Evolutionary conservation across 2,113 vertebrate species (phyloP), one percentile per base, ranked within the genome.

Genomic region (Rhegmatorhina hoffmannsi): DNA sequence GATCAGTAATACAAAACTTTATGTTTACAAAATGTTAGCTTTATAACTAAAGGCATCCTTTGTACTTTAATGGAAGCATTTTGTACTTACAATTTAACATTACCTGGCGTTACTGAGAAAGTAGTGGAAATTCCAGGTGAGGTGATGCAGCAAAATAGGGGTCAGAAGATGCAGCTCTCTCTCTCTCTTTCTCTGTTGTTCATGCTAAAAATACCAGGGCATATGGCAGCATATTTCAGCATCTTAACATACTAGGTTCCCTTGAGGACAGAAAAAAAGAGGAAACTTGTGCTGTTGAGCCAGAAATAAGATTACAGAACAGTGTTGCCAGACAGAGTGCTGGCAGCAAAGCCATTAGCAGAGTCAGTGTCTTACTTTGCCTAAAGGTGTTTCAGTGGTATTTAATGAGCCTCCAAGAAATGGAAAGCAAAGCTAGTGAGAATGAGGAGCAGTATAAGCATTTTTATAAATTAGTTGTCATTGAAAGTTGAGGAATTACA

Each of bases 401-500:
- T 70, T 92, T 80, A 50, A 84, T 70, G 90, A 76, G 68, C 87
- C 82, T 91, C 87, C 81, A 88, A 94, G 76, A 91, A 87, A 92
- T 76, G 84, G 94, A 82, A 93, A 95, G 83, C 87, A 90, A 84
- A 96, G 89, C 87, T 72, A 72, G 72, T 43, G 79, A 94, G 53
- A 91, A 89, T 80, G 74, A 84, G 74, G 75, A 90, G 67, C 3
- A 13, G 56, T 59, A 74, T 43, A 93, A 95, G 44, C 62, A 53
- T 95, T 93, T 96, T 95, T 93, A 95, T 95, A 96, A 97, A 96
- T 95, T 58, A 96, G 76, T 74, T 89, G 72, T 93, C 92, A 26
- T 70, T 97, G 96, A 89, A 96, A 84, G 92, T 89, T 95, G 50
- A 96, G 96, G 90, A 97, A 98, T 96, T 97, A 96, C 76, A 97